Percentiles rank a stretch among this genome's conserved stretches.
Conservation (phyloP, 2,797 vertebrate genomes). For the Gymnocypris eckloni region DNA sequence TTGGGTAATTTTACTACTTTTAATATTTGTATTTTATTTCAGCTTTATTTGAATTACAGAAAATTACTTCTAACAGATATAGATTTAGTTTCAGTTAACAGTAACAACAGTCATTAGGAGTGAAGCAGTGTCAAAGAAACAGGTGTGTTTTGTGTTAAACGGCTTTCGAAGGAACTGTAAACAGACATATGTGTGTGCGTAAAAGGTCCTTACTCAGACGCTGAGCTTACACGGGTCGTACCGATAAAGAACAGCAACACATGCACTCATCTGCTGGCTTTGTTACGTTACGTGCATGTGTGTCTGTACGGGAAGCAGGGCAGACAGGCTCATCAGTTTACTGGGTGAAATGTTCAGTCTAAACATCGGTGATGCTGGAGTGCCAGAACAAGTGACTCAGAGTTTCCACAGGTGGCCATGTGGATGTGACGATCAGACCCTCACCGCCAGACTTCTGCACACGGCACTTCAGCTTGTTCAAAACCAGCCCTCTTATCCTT, state of each 20-base stretch:
- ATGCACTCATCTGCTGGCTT: conserved; percentile 27
- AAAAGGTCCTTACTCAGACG: conserved; percentile 63
- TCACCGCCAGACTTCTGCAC: neutral
- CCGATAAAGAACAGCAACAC: conserved; percentile 50
- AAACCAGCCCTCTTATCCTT: conserved; percentile 12
- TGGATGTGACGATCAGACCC: conserved; percentile 65
- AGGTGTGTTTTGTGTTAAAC: conserved; percentile 64
- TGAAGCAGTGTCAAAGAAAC: conserved; percentile 63
- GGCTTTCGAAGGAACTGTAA: conserved; percentile 53
- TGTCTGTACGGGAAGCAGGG: conserved; percentile 69
- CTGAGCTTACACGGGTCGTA: conserved; percentile 48
- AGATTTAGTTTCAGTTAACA: neutral
- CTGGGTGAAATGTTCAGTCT: conserved; percentile 67
- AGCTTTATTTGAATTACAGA: neutral
- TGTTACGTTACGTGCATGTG: conserved; percentile 27
- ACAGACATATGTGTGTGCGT: conserved; percentile 47
- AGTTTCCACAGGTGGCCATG: conserved; percentile 76
- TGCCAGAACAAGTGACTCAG: conserved; percentile 75
- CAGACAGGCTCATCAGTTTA: conserved; percentile 69
- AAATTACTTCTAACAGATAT: neutral
- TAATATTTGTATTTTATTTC: neutral
- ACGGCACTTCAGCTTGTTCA: neutral
- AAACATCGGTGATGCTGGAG: conserved; percentile 76
- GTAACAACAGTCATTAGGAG: neutral
- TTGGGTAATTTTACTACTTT: neutral